Base-by-base conservation (phyloP, 2,888 invertebrate species). In the Andrena hattorfiana region DNA sequence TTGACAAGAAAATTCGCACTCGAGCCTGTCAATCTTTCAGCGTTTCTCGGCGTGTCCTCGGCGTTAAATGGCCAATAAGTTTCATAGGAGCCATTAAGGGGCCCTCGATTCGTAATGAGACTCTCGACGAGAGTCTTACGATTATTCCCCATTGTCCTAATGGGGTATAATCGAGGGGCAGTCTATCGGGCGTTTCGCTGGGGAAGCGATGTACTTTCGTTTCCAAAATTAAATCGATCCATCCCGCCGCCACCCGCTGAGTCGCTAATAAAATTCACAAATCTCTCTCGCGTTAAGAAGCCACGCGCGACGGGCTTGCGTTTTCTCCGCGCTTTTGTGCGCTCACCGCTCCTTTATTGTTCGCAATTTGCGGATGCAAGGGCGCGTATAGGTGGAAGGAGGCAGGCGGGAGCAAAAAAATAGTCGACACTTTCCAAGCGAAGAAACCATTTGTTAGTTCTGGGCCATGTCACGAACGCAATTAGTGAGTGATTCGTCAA, bases 401-500 rank as follows among this genome's bases (percentile, higher is more conserved):
- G 66, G 5, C 30, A 72, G 23, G 7, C 42, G 42, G 48, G 28
- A 8, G 70, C 30, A 23, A 71, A 69, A 72, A 83, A 84, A 87
- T 77, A 74, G 85, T 88, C 77, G 84, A 87, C 87, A 81, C 83
- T 84, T 89, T 90, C 71, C 77, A 79, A 89, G 85, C 73, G 91
- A 92, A 92, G 89, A 88, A 89, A 90, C 85, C 87, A 89, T 91
- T 92, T 92, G 93, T 92, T 92, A 92, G 92, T 91, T 90, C 87
- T 89, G 91, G 92, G 88, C 91, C 91, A 90, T 93, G 93, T 94
- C 93, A 93, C 93, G 93, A 93, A 94, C 90, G 93, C 94, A 94
- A 94, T 94, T 94, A 94, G 94, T 94, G 93, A 93, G 88, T 92
- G 93, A 93, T 93, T 93, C 90, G 92, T 93, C 91, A 89, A 94